phyloP scores from a whole-genome alignment of 2,113 vertebrate genomes.

The Phalacrocorax carbo region DNA sequence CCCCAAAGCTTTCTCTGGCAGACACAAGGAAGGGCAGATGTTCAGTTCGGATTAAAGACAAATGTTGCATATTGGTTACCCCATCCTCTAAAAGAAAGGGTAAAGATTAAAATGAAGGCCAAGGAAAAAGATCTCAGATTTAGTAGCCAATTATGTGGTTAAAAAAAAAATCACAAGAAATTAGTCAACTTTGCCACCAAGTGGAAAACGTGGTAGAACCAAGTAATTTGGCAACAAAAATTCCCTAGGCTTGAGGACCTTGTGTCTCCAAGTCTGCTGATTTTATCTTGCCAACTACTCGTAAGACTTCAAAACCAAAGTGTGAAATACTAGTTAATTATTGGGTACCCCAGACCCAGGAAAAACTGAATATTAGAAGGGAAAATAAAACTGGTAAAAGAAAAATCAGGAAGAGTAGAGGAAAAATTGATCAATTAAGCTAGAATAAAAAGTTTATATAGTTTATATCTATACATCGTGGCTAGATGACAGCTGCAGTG shows the following conservation, averaged over 20 bases:
- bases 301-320: background rate
- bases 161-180: background rate
- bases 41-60: background rate
- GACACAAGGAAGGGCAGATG: background rate
- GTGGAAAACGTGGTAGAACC: background rate
- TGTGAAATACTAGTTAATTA: background rate
- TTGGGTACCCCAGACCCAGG: background rate
- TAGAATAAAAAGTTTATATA: background rate
- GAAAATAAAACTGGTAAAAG: background rate
- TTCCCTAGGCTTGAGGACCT: background rate
- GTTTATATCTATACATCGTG: background rate
- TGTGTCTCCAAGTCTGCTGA: background rate
- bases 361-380: background rate
- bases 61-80: background rate
- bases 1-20: constrained; percentile 33
- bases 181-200: background rate
- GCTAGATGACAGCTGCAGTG: background rate
- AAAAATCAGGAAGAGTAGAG: background rate
- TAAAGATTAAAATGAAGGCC: background rate
- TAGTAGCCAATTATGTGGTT: background rate
- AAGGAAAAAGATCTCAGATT: background rate
- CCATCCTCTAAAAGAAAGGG: background rate
- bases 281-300: background rate
- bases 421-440: background rate
- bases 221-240: background rate